Percentiles rank a stretch among this genome's conserved stretches.
Conservation (phyloP, 2,888 invertebrate genomes). For the Laspeyria flexula region DNA sequence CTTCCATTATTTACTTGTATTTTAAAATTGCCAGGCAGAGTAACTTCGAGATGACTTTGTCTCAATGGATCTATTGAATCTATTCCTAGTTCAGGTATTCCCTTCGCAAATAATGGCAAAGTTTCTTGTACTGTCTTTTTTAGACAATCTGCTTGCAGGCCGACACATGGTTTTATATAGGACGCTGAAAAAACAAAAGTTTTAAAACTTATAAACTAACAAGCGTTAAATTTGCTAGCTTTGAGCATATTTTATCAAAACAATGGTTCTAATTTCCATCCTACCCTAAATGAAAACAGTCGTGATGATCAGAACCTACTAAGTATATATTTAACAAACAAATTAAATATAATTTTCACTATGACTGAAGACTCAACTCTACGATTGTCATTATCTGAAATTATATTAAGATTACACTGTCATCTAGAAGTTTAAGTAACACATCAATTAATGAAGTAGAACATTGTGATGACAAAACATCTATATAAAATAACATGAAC, state of each 20-base stretch:
- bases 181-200: slow-evolving; percentile 17
- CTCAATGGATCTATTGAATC: slow-evolving; percentile 58
- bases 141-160: slow-evolving; percentile 61
- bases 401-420: no score
- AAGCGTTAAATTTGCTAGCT: no score
- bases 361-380: no score
- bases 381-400: no score
- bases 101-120: slow-evolving; percentile 62
- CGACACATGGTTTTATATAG: slow-evolving; percentile 59
- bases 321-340: no score
- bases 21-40: slow-evolving; percentile 64
- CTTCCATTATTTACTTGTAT: slow-evolving; percentile 59
- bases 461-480: background rate
- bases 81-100: slow-evolving; percentile 61
- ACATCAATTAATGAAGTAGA: background rate
- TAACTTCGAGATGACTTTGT: slow-evolving; percentile 47
- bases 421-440: no score
- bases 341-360: no score
- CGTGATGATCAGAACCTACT: no score
- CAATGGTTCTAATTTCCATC: no score
- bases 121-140: slow-evolving; percentile 59
- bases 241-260: no score
- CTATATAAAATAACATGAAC: no score
- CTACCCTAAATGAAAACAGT: no score
- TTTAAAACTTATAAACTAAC: background rate